Base-by-base conservation (phyloP, 2,113 vertebrate species). In the Diphyllodes magnificus region DNA sequence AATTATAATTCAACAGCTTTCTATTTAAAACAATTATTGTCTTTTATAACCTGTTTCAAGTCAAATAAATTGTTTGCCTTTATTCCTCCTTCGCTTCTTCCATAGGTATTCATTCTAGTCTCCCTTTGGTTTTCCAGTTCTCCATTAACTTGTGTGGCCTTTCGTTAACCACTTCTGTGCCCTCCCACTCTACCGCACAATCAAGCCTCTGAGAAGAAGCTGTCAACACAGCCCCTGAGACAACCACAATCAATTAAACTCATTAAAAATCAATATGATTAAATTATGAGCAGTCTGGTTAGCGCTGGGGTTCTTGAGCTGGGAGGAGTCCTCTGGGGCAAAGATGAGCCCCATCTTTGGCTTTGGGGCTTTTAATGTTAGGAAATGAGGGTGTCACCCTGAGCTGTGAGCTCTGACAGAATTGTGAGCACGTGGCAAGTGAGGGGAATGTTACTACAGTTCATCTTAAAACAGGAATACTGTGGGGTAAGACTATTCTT, bases 1-100 rank as follows among this genome's bases (percentile, higher is more conserved):
- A 97, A 97, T 98, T 98, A 98, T 96, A 96, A 97, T 97, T 97
- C 97, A 97, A 92, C 96, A 91, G 94, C 95, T 96, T 97, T 97
- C 96, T 97, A 97, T 97, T 97, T 96, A 95, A 97, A 98, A 97
- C 93, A 97, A 97, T 97, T 95, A 97, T 96, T 96, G 97, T 95
- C 94, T 93, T 97, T 97, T 96, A 82, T 93, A 96, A 76, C 61
- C 90, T 94, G 68, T 92, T 97, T 95, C 73, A 93, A 96, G 94
- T 95, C 90, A 97, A 97, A 97, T 96, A 97, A 96, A 97, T 92
- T 91, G 94, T 96, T 97, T 96, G 77, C 64, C 66, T 49, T 96
- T 96, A 95, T 97, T 95, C 78, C 84, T 91, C 79, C 68, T 53
- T 33, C 49, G 24, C 7, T 93, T 90, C 73, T 91, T 88, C 71